These are phyloP conservation scores for Drosophila mojavensis DNA, from an alignment of 1,140 invertebrate genomes.

Conservation along the genomic window DNA sequence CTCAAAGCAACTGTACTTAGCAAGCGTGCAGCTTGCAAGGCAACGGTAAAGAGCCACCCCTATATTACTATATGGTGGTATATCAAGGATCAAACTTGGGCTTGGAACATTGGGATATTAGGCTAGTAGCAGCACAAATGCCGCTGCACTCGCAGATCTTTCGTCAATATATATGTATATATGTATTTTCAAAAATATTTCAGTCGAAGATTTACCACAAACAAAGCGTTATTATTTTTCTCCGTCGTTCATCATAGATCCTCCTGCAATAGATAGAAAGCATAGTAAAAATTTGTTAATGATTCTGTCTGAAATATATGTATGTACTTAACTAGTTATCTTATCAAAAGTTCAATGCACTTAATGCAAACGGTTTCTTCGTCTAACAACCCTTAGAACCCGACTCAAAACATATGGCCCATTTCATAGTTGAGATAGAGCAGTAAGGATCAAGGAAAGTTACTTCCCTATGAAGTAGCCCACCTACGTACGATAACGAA, in stretches of 20 bases:
- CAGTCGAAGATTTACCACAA: conserved; percentile 73
- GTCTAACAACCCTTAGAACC: conserved; percentile 54
- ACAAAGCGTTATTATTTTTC: conserved; percentile 84
- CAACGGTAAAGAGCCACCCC: conserved; percentile 48
- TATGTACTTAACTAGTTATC: conserved; percentile 1
- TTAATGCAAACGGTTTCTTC: conserved; percentile 16
- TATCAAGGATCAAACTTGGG: conserved; percentile 38
- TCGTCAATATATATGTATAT: conserved; percentile 13
- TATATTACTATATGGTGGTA: conserved; percentile 11
- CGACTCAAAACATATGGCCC: conserved; percentile 57
- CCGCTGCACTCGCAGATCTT: conserved; percentile 50
- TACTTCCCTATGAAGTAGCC: conserved; percentile 41
- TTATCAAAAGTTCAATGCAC: conserved; percentile 73
- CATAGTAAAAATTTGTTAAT: background rate
- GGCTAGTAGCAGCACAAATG: conserved; percentile 28
- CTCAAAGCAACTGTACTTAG: conserved; percentile 60
- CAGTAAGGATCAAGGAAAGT: conserved; percentile 67
- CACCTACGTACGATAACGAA: conserved; percentile 51
- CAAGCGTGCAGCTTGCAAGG: conserved; percentile 67
- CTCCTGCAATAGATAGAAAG: conserved; percentile 65
- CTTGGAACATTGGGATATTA: conserved; percentile 39
- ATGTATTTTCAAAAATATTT: conserved; percentile 8
- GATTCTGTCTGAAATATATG: background rate
- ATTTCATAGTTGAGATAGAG: conserved; percentile 32
- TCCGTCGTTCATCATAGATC: conserved; percentile 84